A percentile compares a stretch with the other conserved stretches of the same genome.
These are phyloP conservation scores for Pecten maximus DNA, from an alignment of 2,888 invertebrate genomes.

Conservation along the genomic window DNA sequence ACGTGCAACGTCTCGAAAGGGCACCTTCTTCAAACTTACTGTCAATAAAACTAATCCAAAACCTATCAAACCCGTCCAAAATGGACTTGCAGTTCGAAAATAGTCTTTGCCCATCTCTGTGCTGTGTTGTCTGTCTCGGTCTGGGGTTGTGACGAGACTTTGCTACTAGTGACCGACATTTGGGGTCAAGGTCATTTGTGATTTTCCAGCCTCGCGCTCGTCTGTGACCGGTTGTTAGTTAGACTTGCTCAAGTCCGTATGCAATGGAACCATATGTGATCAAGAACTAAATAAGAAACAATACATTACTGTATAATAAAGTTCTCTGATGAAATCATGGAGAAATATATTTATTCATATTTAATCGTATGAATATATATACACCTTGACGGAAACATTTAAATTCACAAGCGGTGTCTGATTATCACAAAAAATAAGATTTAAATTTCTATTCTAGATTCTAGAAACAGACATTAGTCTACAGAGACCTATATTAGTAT, in stretches of 20 bases:
- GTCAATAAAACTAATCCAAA: slow-evolving; percentile 54
- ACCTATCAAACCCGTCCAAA: slow-evolving; percentile 52
- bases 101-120: slow-evolving; percentile 45
- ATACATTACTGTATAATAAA: too few relatives aligned
- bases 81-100: slow-evolving; percentile 57
- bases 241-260: neutral
- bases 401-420: too few relatives aligned
- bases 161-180: neutral
- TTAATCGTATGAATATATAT: too few relatives aligned
- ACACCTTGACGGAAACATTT: too few relatives aligned
- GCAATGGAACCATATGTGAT: too few relatives aligned
- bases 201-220: slow-evolving; percentile 22
- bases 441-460: too few relatives aligned
- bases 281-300: too few relatives aligned
- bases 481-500: too few relatives aligned
- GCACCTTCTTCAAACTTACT: slow-evolving; percentile 44
- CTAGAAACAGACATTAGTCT: too few relatives aligned
- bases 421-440: too few relatives aligned
- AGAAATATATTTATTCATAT: too few relatives aligned
- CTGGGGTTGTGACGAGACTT: neutral
- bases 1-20: neutral
- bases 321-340: too few relatives aligned
- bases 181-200: neutral
- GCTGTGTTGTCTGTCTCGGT: neutral
- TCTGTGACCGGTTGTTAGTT: neutral